Base-by-base conservation (phyloP, 2,113 vertebrate genomes). In the Syngnathus floridae region DNA sequence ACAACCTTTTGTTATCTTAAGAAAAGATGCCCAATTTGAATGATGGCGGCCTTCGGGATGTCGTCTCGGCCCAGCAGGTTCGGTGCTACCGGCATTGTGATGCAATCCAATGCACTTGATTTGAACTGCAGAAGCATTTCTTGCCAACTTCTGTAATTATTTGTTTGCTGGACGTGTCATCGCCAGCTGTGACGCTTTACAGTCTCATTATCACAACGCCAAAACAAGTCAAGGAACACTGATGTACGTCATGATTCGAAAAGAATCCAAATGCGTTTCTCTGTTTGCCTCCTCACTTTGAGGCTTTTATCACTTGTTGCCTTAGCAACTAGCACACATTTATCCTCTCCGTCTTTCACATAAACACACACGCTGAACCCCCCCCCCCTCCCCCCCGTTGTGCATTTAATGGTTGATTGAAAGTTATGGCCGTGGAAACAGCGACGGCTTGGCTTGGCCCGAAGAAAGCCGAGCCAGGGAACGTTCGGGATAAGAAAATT, bases 381-480 rank as follows among this genome's bases (percentile, higher is more conserved):
- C n/a, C 35, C 64, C 43, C 43, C 43, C 17, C 22, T 61, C 31
- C 16, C 56, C 66, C 51, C 87, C 91, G 90, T 88, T 79, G 79
- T 85, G 84, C 84, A 90, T 85, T 89, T 84, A 89, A 92, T 86
- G 89, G 87, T 89, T 91, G 89, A 93, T 91, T 91, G 88, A 92
- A 91, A 91, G 87, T 92, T 88, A 84, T 90, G 88, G 86, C 87
- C 89, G 88, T 91, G 90, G 90, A 91, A 91, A 88, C 85, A 87
- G 88, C 75, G 82, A 91, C 89, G 91, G 89, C 90, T 38, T 92
- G 92, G 90, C 89, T 88, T 88, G 79, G 74, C 81, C 84, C 81
- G 79, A 87, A 91, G 89, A 92, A 91, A 92, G 88, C 87, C 4
- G 74, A 90, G 86, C 84, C 79, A 81, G 66, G 74, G 76, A 64